These are phyloP conservation scores for Alouatta palliata DNA, from an alignment of 2,113 vertebrate species.

Conservation along the genomic window DNA sequence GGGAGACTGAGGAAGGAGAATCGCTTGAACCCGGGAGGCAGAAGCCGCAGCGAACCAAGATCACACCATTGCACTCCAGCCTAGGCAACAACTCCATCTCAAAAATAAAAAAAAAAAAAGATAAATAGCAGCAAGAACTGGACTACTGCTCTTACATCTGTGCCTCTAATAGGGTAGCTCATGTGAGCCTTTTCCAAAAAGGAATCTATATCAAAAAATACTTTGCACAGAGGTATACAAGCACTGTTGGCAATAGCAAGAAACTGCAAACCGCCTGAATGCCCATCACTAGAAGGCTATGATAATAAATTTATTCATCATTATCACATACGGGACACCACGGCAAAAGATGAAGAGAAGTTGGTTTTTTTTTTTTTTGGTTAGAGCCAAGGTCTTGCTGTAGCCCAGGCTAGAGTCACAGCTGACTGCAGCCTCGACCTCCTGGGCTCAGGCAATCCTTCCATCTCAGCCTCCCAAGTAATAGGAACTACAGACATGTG, in stretches of 20 bases:
- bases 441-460: no score
- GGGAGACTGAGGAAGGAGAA: no score
- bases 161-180: background rate
- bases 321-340: background rate
- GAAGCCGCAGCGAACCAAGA: no score
- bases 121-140: background rate
- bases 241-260: background rate
- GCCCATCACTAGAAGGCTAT: background rate
- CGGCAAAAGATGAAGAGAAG: background rate
- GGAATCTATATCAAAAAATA: background rate
- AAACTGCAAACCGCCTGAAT: background rate
- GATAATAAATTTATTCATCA: background rate
- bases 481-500: no score
- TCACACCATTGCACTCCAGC: no score
- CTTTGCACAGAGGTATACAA: background rate
- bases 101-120: no score
- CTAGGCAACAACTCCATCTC: no score
- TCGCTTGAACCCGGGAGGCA: no score
- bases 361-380: background rate
- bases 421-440: no score
- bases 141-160: background rate
- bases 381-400: no score
- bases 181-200: background rate
- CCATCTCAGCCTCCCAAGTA: no score
- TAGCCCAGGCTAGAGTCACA: no score